phyloP scores from a whole-genome alignment of 2,888 invertebrate species.

The Brassicogethes aeneus region DNA sequence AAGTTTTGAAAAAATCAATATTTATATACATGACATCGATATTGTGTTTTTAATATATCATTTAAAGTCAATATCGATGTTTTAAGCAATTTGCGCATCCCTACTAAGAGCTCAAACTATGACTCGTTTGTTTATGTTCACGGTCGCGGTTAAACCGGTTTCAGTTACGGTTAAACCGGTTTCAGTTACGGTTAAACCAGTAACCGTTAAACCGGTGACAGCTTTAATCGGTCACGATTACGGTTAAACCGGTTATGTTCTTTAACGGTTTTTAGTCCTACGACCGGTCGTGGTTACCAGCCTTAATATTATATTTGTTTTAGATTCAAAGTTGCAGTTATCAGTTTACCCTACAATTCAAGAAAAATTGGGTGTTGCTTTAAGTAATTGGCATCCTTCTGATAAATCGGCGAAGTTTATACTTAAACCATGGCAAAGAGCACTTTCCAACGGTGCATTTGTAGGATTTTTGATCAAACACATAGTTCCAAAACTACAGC shows the following conservation, averaged over 20 bases:
- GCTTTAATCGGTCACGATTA: no score
- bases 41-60: no score
- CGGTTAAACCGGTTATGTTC: no score
- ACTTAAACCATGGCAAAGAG: slow-evolving; percentile 79
- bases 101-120: no score
- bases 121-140: no score
- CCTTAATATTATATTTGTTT: slow-evolving; percentile 13
- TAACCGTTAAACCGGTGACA: no score
- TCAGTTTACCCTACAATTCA: slow-evolving; percentile 83
- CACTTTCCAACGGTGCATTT: slow-evolving; percentile 56
- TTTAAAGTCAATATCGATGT: not conserved
- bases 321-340: slow-evolving; percentile 32
- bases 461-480: slow-evolving; percentile 76
- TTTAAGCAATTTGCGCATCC: not conserved
- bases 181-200: no score
- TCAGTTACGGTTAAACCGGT: no score
- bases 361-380: slow-evolving; percentile 79
- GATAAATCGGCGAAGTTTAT: slow-evolving; percentile 89
- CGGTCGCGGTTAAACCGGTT: no score
- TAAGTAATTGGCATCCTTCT: slow-evolving; percentile 92
- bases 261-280: no score
- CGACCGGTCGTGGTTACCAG: not conserved
- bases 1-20: no score
- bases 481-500: slow-evolving; percentile 81
- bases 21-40: no score